A percentile compares a stretch with the other conserved stretches of the same genome.
Conservation (phyloP, 2,113 vertebrate species). For the Dolichallabes microphthalmus region DNA sequence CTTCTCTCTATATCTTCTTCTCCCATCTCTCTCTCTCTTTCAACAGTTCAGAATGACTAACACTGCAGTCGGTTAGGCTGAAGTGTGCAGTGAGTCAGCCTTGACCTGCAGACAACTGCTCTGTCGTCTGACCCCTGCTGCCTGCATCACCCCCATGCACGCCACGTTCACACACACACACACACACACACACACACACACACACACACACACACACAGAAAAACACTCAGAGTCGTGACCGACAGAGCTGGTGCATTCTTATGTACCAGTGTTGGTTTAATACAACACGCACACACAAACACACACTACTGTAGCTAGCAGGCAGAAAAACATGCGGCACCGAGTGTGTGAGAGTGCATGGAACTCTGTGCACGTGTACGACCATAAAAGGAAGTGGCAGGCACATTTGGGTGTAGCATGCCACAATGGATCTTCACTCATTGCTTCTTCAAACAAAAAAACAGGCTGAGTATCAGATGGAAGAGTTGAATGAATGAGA, state of each 20-base stretch:
- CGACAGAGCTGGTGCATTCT: constrained; percentile 47
- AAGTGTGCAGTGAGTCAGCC: constrained; percentile 43
- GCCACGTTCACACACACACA: constrained; percentile 20
- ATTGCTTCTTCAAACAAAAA: constrained; percentile 22
- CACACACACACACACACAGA: constrained; percentile 10
- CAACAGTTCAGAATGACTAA: constrained; percentile 13
- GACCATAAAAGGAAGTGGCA: constrained; percentile 41
- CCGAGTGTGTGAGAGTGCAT: neutral
- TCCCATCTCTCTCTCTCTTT: constrained; percentile 26
- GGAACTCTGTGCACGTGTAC: constrained; percentile 29
- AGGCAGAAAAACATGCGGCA: constrained; percentile 11
- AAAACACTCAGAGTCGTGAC: constrained; percentile 52
- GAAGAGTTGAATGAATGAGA: constrained; percentile 20
- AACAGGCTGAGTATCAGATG: constrained; percentile 4
- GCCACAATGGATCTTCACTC: neutral
- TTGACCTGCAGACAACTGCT: constrained; percentile 30
- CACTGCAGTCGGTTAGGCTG: constrained; percentile 11
- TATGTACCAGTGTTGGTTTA: constrained; percentile 38
- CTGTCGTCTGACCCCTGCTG: constrained; percentile 41
- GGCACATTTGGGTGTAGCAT: constrained; percentile 19
- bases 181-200: constrained; percentile 6
- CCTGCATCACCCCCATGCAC: constrained; percentile 18
- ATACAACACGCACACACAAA: constrained; percentile 8
- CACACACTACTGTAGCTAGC: constrained; percentile 34
- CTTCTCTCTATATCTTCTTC: neutral